These are phyloP conservation scores for Phasianus colchicus DNA, from an alignment of 2,113 vertebrate species.

Conservation along the genomic window DNA sequence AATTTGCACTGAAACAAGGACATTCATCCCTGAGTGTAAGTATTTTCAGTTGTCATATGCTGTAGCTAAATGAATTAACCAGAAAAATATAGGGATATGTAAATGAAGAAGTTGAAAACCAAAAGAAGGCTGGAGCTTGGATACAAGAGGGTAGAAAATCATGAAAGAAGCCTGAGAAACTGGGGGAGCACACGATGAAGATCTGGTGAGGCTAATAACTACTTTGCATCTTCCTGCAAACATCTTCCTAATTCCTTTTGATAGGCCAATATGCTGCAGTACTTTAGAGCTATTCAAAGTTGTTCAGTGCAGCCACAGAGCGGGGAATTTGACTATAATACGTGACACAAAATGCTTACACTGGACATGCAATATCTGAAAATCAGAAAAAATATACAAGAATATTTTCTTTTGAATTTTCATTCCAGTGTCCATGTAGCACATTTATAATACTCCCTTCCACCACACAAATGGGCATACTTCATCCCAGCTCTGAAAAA, in stretches of 20 bases:
- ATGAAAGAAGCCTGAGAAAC: not conserved
- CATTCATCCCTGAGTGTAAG: fast-evolving
- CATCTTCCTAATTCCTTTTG: not conserved
- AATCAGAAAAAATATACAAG: conserved; percentile 50
- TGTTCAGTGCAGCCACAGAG: not conserved
- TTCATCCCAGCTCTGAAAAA: conserved; percentile 28
- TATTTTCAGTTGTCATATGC: not conserved
- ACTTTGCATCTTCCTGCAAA: not conserved
- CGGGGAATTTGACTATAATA: not conserved
- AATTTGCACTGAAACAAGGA: not conserved
- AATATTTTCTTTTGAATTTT: conserved; percentile 27
- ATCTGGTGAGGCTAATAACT: not conserved
- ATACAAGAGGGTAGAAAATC: not conserved
- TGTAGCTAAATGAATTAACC: not conserved
- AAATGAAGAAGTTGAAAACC: not conserved
- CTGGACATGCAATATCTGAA: not conserved
- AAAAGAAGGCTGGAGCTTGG: not conserved
- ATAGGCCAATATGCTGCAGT: not conserved
- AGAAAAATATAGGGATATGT: not conserved
- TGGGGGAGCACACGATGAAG: not conserved
- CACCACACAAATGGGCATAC: not conserved
- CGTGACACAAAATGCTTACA: not conserved
- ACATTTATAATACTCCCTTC: conserved; percentile 34
- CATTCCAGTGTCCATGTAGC: not conserved
- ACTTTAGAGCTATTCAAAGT: not conserved